phyloP scores from a whole-genome alignment of 2,797 vertebrate species.

The Lophius americanus region DNA sequence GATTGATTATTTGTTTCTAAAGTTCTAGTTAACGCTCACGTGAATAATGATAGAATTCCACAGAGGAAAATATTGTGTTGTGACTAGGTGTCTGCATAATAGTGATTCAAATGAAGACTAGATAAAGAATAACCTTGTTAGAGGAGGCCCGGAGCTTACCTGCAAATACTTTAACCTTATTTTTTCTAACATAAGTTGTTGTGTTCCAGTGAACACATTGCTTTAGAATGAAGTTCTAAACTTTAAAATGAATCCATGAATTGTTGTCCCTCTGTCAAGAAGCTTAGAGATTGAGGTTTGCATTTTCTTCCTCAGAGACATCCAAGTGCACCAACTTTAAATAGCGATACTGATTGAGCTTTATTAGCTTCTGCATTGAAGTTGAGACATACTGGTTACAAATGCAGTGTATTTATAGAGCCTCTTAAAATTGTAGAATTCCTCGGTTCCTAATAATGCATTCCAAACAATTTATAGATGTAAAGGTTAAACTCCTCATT shows the following conservation, averaged over 20 bases:
- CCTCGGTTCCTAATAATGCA: constrained; percentile 3
- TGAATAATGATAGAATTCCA: constrained; percentile 51
- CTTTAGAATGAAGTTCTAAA: constrained; percentile 12
- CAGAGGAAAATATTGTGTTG: constrained; percentile 44
- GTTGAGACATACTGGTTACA: constrained; percentile 56
- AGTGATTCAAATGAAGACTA: constrained; percentile 53
- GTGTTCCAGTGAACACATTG: constrained; percentile 13
- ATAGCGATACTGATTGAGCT: constrained; percentile 73
- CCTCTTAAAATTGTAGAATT: constrained; percentile 23
- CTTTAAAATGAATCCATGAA: constrained; percentile 7
- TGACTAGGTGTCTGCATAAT: constrained; percentile 58
- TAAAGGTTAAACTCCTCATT: constrained; percentile 22
- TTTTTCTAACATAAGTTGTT: constrained; percentile 21
- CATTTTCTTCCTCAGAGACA: constrained; percentile 63
- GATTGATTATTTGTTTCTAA: constrained; percentile 46
- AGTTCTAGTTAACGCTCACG: constrained; percentile 39
- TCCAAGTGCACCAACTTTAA: constrained; percentile 62
- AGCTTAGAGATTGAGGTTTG: constrained; percentile 52
- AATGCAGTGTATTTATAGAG: constrained; percentile 59
- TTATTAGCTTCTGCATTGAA: constrained; percentile 52
- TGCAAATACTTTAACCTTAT: constrained; percentile 40
- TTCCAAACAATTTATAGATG: constrained; percentile 13
- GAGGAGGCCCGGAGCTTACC: constrained; percentile 31
- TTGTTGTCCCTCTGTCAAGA: constrained; percentile 21
- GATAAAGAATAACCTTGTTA: constrained; percentile 42